phyloP scores from a whole-genome alignment of 2,888 invertebrate species.

The Idaea aversata region DNA sequence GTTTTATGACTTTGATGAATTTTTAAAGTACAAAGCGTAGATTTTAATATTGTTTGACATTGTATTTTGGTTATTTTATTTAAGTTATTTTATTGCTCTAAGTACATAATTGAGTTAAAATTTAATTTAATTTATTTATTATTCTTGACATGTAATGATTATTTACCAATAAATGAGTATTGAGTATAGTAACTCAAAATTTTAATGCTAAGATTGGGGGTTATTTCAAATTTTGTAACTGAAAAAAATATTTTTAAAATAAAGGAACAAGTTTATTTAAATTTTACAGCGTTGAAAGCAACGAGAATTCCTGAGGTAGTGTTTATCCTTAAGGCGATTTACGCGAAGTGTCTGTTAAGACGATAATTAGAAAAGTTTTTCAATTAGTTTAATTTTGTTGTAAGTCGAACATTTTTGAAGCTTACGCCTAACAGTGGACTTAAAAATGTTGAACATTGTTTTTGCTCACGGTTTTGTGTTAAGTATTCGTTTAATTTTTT shows the following conservation, averaged over 20 bases:
- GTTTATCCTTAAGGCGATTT: slow-evolving; percentile 78
- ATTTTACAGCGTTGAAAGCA: slow-evolving; percentile 7
- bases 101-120: no score
- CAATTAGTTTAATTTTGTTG: slow-evolving; percentile 78
- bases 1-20: no score
- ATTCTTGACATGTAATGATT: no score
- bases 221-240: no score
- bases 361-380: slow-evolving; percentile 80
- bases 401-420: slow-evolving; percentile 74
- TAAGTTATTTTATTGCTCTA: no score
- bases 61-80: no score
- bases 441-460: slow-evolving; percentile 32
- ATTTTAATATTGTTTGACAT: no score
- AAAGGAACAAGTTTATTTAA: slow-evolving; percentile 1
- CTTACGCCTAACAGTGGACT: slow-evolving; percentile 53
- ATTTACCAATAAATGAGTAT: no score
- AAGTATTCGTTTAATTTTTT: background rate
- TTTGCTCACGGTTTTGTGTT: background rate
- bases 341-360: slow-evolving; percentile 76
- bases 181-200: no score
- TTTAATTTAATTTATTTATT: no score
- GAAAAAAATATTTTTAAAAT: background rate
- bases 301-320: slow-evolving; percentile 65
- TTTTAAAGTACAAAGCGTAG: no score
- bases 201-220: no score